phyloP scores from a whole-genome alignment of 2,888 invertebrate genomes.

The Auanema sp. region DNA sequence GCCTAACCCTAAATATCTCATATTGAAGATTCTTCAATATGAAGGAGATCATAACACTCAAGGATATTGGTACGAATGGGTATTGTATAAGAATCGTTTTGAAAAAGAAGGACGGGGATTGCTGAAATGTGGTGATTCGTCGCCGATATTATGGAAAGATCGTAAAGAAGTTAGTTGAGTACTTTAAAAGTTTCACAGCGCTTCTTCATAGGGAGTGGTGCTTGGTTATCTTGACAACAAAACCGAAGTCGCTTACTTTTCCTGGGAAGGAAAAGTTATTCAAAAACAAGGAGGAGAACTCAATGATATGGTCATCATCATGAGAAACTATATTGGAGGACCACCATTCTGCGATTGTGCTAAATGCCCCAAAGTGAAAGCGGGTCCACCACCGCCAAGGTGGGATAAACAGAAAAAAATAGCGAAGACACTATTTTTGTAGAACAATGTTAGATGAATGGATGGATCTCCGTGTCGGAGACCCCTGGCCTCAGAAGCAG shows the following conservation, averaged over 20 bases:
- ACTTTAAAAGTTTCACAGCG: too few relatives aligned
- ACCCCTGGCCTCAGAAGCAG: constrained; percentile 39
- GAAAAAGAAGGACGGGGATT: constrained; percentile 23
- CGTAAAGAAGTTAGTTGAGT: constrained; percentile 18
- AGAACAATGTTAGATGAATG: constrained; percentile 44
- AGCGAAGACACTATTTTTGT: too few relatives aligned
- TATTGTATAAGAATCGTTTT: constrained; percentile 54
- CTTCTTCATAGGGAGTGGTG: constrained; percentile 26
- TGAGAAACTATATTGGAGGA: constrained; percentile 50
- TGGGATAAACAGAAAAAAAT: too few relatives aligned
- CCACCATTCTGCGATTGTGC: constrained; percentile 21
- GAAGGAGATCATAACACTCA: constrained; percentile 53
- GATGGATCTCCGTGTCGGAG: constrained; percentile 46
- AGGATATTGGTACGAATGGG: constrained; percentile 60
- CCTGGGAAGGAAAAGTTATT: constrained; percentile 41
- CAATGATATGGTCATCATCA: constrained; percentile 53
- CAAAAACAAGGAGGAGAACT: constrained; percentile 40
- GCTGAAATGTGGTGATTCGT: constrained; percentile 54
- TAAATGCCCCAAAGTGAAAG: background rate
- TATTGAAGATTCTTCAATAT: constrained; percentile 51
- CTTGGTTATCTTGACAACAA: constrained; percentile 57
- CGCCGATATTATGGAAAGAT: constrained; percentile 57
- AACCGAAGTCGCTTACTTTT: constrained; percentile 55
- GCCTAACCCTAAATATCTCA: constrained; percentile 2
- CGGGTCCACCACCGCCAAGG: constrained; percentile 12